Evolutionary conservation across 2,113 vertebrate species (phyloP).

Genomic region (Pleuronectes platessa): DNA sequence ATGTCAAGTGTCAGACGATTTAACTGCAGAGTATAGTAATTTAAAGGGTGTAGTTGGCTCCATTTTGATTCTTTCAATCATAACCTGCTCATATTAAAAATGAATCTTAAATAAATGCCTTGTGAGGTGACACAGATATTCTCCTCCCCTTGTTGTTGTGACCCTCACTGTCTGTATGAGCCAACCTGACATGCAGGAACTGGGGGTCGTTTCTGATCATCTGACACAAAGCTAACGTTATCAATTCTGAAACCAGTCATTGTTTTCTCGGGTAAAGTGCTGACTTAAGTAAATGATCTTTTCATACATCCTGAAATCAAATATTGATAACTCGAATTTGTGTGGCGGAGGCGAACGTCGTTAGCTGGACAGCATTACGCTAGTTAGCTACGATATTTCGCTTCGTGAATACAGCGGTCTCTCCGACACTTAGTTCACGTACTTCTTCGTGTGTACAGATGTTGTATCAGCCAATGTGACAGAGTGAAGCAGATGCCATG

Average conservation of each 20-base stretch:
- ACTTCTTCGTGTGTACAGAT: accelerated
- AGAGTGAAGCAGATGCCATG: accelerated
- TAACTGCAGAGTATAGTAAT: no score
- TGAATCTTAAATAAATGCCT: no score
- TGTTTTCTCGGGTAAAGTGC: no score
- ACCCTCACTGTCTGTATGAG: no score
- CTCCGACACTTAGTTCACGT: no score
- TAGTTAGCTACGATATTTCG: not conserved
- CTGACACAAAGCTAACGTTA: not conserved
- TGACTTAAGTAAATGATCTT: not conserved
- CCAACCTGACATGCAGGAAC: no score
- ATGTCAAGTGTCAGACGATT: no score
- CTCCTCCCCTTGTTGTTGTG: no score
- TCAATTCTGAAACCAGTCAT: not conserved
- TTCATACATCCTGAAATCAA: not conserved
- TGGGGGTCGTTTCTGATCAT: not conserved
- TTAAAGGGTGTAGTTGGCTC: no score
- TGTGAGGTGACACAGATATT: no score
- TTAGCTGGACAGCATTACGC: constrained; percentile 2
- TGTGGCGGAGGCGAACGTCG: not conserved
- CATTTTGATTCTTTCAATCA: no score
- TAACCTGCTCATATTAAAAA: no score
- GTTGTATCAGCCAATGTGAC: accelerated
- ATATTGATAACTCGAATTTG: not conserved
- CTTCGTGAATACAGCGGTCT: not conserved